Evolutionary conservation across 2,113 vertebrate species (phyloP), one percentile per base, ranked within the genome.

Genomic region (Solenodon paradoxus): DNA sequence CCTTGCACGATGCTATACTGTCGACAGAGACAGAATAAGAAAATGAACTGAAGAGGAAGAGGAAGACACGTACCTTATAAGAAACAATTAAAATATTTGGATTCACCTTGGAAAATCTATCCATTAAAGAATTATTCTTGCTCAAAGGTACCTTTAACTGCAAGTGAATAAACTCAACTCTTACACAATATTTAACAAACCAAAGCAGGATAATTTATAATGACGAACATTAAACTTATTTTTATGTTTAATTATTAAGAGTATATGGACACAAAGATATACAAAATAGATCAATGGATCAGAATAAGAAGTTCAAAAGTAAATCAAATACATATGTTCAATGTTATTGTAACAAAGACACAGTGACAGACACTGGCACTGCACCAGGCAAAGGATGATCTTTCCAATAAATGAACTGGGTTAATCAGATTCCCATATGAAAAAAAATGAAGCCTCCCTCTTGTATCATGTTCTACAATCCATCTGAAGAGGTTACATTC

Each of bases 31-130:
- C 35, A 79, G 3, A 90, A 61, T 38, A 75, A 87, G 11, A 77
- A 92, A 88, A 95, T 45, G 47, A 88, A 69, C 22, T n/a, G n/a
- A 78, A n/a, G 35, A 28, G n/a, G 75, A 90, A 89, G 53, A 24
- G 40, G 30, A 95, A 32, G 13, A 51, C 57, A 32, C 24, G 49
- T 90, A 28, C 35, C 26, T 47, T 28, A 88, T 0, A 80, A 24
- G 90, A 30, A 86, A 80, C 28, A 86, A 88, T 53, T 22, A 38
- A 26, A 51, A 40, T 32, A 71, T 75, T 74, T 75, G 17, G 13
- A 75, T 82, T 94, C 51, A 77, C 28, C 63, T 40, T 42, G n/a
- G 30, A 42, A 85, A 95, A 88, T 57, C 22, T 53, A 81, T 42
- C 53, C 69, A 40, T 38, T 82, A 77, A 93, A 74, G 32, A 93